Evolutionary conservation across 2,797 vertebrate species (phyloP).

Genomic region (Acanthurus leucopareius): DNA sequence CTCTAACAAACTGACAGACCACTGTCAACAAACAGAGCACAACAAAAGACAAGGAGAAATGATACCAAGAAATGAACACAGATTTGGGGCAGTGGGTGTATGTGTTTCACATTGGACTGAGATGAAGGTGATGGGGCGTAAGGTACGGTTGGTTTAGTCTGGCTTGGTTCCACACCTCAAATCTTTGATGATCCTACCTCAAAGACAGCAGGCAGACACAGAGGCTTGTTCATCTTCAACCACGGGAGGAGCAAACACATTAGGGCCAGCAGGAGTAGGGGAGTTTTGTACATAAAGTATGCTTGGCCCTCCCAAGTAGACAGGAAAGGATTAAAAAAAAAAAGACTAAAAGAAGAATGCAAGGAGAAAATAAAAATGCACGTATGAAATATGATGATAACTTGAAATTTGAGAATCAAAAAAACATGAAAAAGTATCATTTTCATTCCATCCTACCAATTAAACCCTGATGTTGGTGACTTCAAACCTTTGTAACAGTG

Average conservation of each 20-base stretch:
- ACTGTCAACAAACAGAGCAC: conserved; percentile 71
- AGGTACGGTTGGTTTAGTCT: conserved; percentile 73
- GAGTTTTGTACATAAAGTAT: conserved; percentile 54
- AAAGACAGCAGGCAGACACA: conserved; percentile 75
- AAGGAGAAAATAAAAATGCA: conserved; percentile 35
- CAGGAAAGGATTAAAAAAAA: conserved; percentile 18
- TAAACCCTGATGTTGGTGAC: conserved; percentile 29
- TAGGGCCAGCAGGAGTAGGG: conserved; percentile 48
- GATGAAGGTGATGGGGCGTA: conserved; percentile 74
- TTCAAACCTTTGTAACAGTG: conserved; percentile 50
- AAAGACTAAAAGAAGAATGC: neutral
- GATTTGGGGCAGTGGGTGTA: conserved; percentile 4
- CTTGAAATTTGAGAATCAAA: conserved; percentile 38
- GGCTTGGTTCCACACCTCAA: conserved; percentile 77
- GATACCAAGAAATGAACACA: conserved; percentile 51
- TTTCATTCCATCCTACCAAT: conserved; percentile 41
- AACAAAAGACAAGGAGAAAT: conserved; percentile 58
- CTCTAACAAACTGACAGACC: conserved; percentile 63
- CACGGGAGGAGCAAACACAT: conserved; percentile 59
- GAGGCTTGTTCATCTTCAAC: conserved; percentile 73
- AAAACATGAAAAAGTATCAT: conserved; percentile 38
- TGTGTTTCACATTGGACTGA: conserved; percentile 66
- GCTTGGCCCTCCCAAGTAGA: conserved; percentile 72
- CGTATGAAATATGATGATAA: conserved; percentile 25
- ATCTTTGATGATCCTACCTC: conserved; percentile 77